Percentiles rank a stretch among this genome's conserved stretches.
Evolutionary conservation across 2,797 vertebrate genomes (phyloP).

Genomic region (Acropternis orthonyx): DNA sequence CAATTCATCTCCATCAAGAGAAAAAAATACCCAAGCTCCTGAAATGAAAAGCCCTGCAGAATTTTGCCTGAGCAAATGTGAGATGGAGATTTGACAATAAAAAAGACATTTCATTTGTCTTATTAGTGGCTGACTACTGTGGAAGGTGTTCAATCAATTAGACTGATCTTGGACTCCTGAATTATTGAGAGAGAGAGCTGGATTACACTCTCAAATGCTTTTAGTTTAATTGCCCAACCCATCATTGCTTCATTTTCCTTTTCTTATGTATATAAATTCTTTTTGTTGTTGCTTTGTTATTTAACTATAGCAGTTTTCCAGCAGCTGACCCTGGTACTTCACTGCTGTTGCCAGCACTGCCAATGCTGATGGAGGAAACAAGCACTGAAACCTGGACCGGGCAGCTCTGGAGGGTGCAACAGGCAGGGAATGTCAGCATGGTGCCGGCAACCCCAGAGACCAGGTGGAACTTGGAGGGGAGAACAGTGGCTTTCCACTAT

Average conservation of each 20-base stretch:
- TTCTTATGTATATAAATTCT: slow-evolving; percentile 10
- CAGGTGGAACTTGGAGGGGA: background rate
- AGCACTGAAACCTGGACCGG: slow-evolving; percentile 62
- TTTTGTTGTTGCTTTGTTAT: slow-evolving; percentile 52
- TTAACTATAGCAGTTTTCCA: slow-evolving; percentile 13
- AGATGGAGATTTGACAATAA: slow-evolving; percentile 62
- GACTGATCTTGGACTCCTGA: slow-evolving; percentile 60
- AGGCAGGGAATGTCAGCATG: background rate
- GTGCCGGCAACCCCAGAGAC: background rate
- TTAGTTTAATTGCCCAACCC: slow-evolving; percentile 88
- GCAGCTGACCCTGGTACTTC: background rate
- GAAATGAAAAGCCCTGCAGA: slow-evolving; percentile 53
- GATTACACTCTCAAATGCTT: slow-evolving; percentile 83
- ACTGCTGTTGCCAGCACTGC: background rate
- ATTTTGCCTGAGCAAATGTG: slow-evolving; percentile 64
- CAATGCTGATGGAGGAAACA: background rate
- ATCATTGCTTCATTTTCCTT: slow-evolving; percentile 68
- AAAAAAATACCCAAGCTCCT: slow-evolving; percentile 31
- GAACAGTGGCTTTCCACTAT: background rate
- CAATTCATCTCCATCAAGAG: slow-evolving; percentile 61
- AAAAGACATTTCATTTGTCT: slow-evolving; percentile 78
- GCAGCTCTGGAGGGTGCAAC: fast-evolving
- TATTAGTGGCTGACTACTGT: slow-evolving; percentile 73
- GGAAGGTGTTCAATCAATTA: slow-evolving; percentile 74
- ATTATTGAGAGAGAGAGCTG: slow-evolving; percentile 76